phyloP scores from a whole-genome alignment of 2,113 vertebrate genomes.

The Illadopsis cleaveri region DNA sequence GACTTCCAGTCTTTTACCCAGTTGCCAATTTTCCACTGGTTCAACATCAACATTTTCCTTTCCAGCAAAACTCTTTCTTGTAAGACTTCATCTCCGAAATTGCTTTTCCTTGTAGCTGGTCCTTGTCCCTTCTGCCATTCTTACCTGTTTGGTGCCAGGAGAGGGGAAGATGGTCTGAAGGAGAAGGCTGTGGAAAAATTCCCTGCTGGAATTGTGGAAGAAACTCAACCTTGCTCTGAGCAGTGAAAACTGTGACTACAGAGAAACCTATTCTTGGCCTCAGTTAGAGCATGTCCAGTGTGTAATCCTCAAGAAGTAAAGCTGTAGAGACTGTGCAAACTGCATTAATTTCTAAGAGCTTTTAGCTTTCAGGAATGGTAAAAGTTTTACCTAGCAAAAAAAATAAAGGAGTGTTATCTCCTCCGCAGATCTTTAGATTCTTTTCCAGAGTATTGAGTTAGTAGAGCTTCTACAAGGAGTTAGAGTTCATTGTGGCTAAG shows the following conservation, averaged over 20 bases:
- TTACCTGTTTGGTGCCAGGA: background rate
- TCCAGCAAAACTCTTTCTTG: background rate
- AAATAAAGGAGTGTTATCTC: background rate
- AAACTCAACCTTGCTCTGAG: background rate
- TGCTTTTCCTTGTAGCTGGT: background rate
- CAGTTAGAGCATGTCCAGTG: background rate
- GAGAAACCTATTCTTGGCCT: background rate
- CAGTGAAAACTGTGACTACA: background rate
- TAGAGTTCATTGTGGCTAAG: background rate
- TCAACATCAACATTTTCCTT: background rate
- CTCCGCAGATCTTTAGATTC: background rate
- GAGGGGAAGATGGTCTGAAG: background rate
- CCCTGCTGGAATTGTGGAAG: background rate
- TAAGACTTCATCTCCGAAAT: background rate
- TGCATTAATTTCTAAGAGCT: background rate
- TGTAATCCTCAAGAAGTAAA: conserved; percentile 35
- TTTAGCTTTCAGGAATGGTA: background rate
- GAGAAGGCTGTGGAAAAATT: background rate
- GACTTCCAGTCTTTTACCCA: background rate
- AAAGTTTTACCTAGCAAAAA: background rate
- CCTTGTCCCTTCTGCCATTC: background rate
- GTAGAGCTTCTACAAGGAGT: background rate
- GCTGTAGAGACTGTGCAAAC: conserved; percentile 5
- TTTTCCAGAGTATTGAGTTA: background rate
- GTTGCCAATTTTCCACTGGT: background rate